Conservation (phyloP, 2,113 vertebrate genomes). For the Pangasianodon hypophthalmus region DNA sequence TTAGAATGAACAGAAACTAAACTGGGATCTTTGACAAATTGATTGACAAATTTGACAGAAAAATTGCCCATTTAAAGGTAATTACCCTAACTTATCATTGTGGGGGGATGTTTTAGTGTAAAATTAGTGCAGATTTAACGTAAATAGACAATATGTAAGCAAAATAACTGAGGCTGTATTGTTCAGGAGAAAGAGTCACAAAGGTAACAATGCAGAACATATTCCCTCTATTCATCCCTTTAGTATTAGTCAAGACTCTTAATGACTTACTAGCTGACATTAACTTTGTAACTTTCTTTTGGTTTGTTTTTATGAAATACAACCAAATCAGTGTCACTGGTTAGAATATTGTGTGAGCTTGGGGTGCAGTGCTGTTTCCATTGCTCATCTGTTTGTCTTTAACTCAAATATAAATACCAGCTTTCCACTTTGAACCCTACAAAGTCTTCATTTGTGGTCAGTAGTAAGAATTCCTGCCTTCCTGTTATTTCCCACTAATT, state of each 20-base stretch:
- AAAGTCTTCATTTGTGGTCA: background rate
- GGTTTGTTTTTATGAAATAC: too few species aligned
- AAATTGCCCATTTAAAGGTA: background rate
- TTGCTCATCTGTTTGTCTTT: background rate
- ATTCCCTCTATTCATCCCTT: background rate
- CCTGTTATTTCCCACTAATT: background rate
- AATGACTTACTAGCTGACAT: background rate
- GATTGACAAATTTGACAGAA: background rate
- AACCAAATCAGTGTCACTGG: too few species aligned
- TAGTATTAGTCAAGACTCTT: background rate
- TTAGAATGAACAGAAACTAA: background rate
- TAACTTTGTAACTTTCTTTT: background rate
- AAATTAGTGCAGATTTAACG: background rate
- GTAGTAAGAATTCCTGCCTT: background rate
- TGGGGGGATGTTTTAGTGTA: background rate
- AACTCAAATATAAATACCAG: background rate
- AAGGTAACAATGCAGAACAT: background rate
- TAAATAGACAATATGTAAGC: background rate
- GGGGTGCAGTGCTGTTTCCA: background rate
- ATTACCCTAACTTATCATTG: background rate
- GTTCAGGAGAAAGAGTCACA: background rate
- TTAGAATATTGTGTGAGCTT: too few species aligned
- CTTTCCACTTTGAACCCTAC: background rate
- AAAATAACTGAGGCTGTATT: background rate
- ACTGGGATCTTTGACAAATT: background rate